Evolutionary conservation across 2,888 invertebrate genomes (phyloP).

Genomic region (Aphidoletes aphidimyza): DNA sequence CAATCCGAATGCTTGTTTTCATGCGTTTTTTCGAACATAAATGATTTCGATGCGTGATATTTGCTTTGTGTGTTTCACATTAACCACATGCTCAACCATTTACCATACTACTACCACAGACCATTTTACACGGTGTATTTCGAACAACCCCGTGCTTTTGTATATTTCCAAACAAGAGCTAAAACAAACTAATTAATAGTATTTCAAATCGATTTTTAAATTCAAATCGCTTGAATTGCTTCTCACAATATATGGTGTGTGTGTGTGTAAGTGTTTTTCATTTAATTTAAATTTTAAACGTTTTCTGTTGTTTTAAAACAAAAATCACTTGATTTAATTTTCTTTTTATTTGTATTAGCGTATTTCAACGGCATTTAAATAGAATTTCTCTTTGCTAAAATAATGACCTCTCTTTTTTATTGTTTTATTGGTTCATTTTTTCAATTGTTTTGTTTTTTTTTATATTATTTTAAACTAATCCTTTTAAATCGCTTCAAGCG

Average conservation of each 20-base stretch:
- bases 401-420: not conserved
- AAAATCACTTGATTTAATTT: too few species aligned
- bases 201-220: not conserved
- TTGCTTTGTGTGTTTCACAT: too few species aligned
- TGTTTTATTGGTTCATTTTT: not conserved
- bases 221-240: not conserved
- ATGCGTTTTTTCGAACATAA: too few species aligned
- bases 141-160: not conserved
- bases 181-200: conserved; percentile 8
- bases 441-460: not conserved
- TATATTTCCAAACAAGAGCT: conserved; percentile 8
- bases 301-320: too few species aligned
- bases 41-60: too few species aligned
- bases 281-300: not conserved
- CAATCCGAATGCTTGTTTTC: too few species aligned
- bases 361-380: conserved; percentile 6
- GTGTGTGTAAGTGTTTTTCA: not conserved
- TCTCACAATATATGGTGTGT: not conserved
- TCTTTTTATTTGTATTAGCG: not conserved
- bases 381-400: conserved; percentile 7
- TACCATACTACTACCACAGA: too few species aligned
- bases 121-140: not conserved
- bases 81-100: too few species aligned
- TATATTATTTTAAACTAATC: not conserved
- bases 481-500: conserved; percentile 22